Conservation (phyloP, 2,113 vertebrate genomes). For the Mobula birostris region DNA sequence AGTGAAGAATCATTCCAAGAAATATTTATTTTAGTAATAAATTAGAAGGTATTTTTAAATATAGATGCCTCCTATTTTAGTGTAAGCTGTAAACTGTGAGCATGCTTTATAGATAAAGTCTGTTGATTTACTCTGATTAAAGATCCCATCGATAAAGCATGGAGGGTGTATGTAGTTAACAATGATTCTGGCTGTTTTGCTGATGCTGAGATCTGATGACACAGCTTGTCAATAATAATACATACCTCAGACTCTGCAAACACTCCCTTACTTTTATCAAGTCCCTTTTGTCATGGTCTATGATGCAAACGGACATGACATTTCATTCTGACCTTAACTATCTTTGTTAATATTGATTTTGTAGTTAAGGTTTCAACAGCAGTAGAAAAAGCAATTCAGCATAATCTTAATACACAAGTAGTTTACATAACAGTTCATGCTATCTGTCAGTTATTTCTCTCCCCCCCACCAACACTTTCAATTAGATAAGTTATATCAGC, state of each 20-base stretch:
- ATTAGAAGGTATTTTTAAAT: not conserved
- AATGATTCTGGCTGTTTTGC: not conserved
- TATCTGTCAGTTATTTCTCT: no score
- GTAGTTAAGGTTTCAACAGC: not conserved
- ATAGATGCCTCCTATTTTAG: not conserved
- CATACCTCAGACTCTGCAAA: not conserved
- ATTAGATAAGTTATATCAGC: not conserved
- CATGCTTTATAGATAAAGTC: not conserved
- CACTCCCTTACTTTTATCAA: not conserved
- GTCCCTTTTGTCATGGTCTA: not conserved
- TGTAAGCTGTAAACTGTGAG: not conserved
- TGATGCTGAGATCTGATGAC: not conserved
- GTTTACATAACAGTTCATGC: not conserved
- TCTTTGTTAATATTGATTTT: not conserved
- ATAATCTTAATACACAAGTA: not conserved
- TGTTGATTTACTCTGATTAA: no score
- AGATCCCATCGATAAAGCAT: not conserved
- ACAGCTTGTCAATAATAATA: not conserved
- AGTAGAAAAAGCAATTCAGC: not conserved
- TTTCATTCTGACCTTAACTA: not conserved
- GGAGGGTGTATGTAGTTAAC: not conserved
- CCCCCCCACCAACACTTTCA: no score
- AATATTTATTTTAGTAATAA: no score
- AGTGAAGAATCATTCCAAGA: not conserved
- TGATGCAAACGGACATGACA: not conserved